phyloP scores from a whole-genome alignment of 2,888 invertebrate genomes.

The Trachelus iudaicus region DNA sequence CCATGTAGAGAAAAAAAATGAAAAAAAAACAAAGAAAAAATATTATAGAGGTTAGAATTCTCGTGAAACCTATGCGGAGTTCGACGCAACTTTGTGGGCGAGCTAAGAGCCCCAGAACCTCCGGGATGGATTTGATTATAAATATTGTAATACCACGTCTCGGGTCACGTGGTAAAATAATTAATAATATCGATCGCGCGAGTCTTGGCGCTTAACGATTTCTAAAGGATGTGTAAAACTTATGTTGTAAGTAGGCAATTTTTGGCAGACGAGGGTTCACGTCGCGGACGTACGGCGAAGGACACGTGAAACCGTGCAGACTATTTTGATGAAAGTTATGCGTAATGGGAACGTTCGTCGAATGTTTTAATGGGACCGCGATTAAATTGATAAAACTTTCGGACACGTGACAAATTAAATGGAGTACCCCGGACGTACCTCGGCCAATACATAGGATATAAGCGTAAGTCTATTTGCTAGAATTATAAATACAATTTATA shows the following conservation, averaged over 20 bases:
- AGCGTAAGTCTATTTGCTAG: conserved; percentile 3
- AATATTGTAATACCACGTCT: conserved; percentile 32
- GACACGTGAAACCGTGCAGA: not conserved
- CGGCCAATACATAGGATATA: conserved; percentile 8
- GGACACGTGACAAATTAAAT: not conserved
- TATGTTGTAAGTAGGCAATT: conserved; percentile 39
- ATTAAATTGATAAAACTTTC: not conserved
- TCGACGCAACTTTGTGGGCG: not conserved
- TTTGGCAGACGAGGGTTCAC: conserved; percentile 13
- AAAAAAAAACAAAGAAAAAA: not conserved
- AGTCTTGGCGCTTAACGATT: conserved; percentile 34
- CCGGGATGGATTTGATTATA: not conserved
- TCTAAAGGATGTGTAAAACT: conserved; percentile 32
- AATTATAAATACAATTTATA: conserved; percentile 8
- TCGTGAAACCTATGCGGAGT: not conserved
- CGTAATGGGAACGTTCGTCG: not conserved
- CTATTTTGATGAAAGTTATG: not conserved
- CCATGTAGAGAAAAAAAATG: not conserved
- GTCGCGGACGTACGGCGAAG: not conserved
- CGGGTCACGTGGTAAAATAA: conserved; percentile 23
- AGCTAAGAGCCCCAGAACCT: not conserved
- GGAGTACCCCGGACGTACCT: not conserved
- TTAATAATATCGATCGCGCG: conserved; percentile 25
- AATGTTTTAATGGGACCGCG: not conserved
- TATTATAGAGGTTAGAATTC: not conserved